Conservation (phyloP, 2,113 vertebrate species). For the Oenanthe melanoleuca region DNA sequence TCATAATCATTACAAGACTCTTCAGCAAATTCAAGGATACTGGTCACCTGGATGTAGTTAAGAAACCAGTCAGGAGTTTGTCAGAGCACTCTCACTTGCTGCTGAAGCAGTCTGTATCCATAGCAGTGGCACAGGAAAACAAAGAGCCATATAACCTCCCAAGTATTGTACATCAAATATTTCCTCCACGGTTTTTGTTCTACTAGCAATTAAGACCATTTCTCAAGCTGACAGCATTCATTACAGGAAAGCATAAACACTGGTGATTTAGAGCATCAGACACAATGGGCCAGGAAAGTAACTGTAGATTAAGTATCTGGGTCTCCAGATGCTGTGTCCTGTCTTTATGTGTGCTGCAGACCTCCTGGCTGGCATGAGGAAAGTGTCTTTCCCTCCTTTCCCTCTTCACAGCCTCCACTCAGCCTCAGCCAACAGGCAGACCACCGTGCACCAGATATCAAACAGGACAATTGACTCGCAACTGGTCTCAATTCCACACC, state of each 20-base stretch:
- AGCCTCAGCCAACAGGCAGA: background rate
- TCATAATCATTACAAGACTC: accelerated
- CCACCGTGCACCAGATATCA: background rate
- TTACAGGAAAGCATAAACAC: background rate
- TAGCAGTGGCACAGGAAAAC: background rate
- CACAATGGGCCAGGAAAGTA: background rate
- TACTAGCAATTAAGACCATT: background rate
- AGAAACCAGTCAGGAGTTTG: background rate
- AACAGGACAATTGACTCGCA: background rate
- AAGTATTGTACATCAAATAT: background rate
- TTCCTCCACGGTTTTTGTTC: background rate
- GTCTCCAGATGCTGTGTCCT: background rate
- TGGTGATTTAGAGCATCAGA: background rate
- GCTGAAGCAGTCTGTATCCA: background rate
- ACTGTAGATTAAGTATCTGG: accelerated
- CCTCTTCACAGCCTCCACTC: background rate
- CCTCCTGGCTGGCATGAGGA: background rate
- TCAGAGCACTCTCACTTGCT: background rate
- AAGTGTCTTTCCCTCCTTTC: background rate
- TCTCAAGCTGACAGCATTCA: background rate
- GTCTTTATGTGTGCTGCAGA: background rate
- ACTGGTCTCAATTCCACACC: too few species aligned
- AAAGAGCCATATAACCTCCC: background rate
- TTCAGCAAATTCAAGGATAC: background rate
- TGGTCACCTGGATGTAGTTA: background rate